Conservation (phyloP, 2,888 invertebrate genomes). For the Drosophila histrio region DNA sequence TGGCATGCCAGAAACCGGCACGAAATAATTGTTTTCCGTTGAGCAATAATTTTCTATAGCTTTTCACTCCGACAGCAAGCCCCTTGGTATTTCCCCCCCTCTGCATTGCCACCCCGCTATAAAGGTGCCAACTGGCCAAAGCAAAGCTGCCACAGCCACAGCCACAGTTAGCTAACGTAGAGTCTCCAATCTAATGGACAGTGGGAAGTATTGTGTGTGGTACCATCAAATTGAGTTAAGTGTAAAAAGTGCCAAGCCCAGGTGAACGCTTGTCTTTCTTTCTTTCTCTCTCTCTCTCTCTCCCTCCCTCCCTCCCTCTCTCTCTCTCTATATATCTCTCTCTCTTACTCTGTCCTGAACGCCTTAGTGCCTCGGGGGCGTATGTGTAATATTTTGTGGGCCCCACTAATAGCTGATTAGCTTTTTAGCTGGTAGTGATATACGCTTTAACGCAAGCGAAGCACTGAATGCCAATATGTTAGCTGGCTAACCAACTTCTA, state of each 20-base stretch:
- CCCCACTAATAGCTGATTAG: constrained; percentile 61
- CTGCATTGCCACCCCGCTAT: too few relatives aligned
- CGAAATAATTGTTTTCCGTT: constrained; percentile 77
- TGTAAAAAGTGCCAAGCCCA: constrained; percentile 51
- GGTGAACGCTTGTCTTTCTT: constrained; percentile 8
- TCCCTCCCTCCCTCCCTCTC: background rate
- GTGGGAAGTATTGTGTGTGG: background rate
- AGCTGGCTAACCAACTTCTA: background rate
- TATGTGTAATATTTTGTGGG: constrained; percentile 52
- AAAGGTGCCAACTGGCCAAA: constrained; percentile 33
- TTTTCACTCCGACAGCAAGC: constrained; percentile 18
- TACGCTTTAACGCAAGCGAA: constrained; percentile 13
- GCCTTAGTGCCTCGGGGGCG: constrained; percentile 29
- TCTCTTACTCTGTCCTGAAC: background rate
- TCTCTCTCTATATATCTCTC: background rate
- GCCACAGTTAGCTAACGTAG: background rate
- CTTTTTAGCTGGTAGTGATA: constrained; percentile 55
- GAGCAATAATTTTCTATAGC: constrained; percentile 75
- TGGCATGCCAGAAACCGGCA: constrained; percentile 59
- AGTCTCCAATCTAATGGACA: constrained; percentile 2
- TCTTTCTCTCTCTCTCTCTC: background rate
- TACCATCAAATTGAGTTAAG: constrained; percentile 65
- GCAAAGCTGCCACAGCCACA: constrained; percentile 15
- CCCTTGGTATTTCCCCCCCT: constrained; percentile 41
- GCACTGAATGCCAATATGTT: constrained; percentile 42